Conservation (phyloP, 2,113 vertebrate species). For the Ivindomyrus marchei region DNA sequence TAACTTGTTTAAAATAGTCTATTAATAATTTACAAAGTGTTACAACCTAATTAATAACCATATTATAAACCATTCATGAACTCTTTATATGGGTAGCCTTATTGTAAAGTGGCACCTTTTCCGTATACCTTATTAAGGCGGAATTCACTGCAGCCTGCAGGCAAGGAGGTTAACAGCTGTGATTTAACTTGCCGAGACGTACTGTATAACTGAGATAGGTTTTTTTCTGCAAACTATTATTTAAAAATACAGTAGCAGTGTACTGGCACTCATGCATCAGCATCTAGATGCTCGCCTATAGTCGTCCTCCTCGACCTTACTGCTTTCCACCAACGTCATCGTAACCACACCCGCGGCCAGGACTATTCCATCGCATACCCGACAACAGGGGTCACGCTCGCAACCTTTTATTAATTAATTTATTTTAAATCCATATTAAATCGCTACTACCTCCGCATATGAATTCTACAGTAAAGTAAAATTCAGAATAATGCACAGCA, state of each 20-base stretch:
- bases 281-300: not conserved
- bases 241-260: not conserved
- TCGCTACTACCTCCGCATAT: not conserved
- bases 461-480: not conserved
- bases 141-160: not conserved
- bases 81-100: too few relatives aligned
- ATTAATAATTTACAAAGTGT: too few relatives aligned
- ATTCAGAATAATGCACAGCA: not conserved
- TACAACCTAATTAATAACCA: too few relatives aligned
- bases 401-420: not conserved
- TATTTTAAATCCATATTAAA: not conserved
- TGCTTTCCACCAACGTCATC: not conserved
- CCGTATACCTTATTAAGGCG: not conserved
- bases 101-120: not conserved
- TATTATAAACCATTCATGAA: too few relatives aligned
- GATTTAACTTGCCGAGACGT: not conserved
- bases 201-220: not conserved
- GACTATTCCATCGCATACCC: not conserved
- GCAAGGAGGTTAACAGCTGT: not conserved
- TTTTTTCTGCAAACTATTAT: not conserved
- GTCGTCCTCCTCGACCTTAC: constrained; percentile 1
- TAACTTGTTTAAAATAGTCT: too few relatives aligned
- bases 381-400: not conserved
- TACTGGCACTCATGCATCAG: not conserved
- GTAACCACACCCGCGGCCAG: not conserved